phyloP scores from a whole-genome alignment of 2,888 invertebrate species.

The Archips crataeganus region DNA sequence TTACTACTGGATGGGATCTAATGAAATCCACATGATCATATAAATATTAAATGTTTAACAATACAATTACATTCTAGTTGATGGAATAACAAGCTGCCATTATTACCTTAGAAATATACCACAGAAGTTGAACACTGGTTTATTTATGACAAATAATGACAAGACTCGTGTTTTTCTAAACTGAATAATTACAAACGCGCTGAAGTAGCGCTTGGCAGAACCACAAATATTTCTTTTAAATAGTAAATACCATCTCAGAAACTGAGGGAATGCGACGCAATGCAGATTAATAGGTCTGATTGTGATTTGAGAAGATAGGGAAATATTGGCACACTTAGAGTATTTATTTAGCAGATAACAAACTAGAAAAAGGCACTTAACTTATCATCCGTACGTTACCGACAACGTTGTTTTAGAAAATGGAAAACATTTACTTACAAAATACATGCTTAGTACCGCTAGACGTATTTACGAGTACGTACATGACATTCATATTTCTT shows the following conservation, averaged over 20 bases:
- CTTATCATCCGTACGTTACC: slow-evolving; percentile 47
- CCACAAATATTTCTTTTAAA: not conserved
- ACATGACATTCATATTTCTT: not conserved
- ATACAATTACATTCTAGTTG: slow-evolving; percentile 49
- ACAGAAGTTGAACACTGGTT: slow-evolving; percentile 71
- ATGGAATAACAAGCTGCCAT: slow-evolving; percentile 64
- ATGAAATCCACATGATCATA: slow-evolving; percentile 48
- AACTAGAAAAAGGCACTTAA: slow-evolving; percentile 58
- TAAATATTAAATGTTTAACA: slow-evolving; percentile 56
- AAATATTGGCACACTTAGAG: slow-evolving; percentile 76
- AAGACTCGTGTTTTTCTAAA: not conserved
- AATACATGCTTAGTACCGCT: slow-evolving; percentile 20
- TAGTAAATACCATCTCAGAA: slow-evolving; percentile 1
- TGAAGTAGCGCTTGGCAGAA: not conserved
- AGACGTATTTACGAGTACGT: not conserved
- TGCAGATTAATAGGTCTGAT: slow-evolving; percentile 49
- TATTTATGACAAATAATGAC: slow-evolving; percentile 36
- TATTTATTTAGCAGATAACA: slow-evolving; percentile 67
- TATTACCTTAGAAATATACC: slow-evolving; percentile 55
- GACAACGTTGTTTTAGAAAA: slow-evolving; percentile 33
- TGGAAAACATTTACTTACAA: slow-evolving; percentile 6
- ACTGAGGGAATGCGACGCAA: slow-evolving; percentile 10
- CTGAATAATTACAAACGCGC: not conserved
- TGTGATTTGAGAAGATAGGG: slow-evolving; percentile 53
- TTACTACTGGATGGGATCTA: slow-evolving; percentile 72